Evolutionary conservation across 2,113 vertebrate genomes (phyloP).

Genomic region (Serilophus lunatus): DNA sequence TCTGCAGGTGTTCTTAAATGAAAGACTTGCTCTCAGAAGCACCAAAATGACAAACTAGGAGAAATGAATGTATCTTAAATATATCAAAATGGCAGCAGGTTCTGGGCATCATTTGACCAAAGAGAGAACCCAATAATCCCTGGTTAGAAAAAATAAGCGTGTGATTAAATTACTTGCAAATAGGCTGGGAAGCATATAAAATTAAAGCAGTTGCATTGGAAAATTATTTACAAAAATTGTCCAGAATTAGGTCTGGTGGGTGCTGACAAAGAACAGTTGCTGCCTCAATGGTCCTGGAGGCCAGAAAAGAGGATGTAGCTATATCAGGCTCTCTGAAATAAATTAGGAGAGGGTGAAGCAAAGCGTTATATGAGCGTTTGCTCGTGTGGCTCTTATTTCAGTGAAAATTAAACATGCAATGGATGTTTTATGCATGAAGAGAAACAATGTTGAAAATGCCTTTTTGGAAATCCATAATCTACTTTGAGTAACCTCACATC

Average conservation of each 20-base stretch:
- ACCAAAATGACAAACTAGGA: not conserved
- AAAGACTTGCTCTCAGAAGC: not conserved
- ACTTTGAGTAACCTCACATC: not conserved
- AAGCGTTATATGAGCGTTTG: not conserved
- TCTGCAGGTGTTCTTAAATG: not conserved
- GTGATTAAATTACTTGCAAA: not conserved
- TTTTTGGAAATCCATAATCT: not conserved
- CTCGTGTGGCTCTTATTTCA: not conserved
- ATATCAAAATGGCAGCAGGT: not conserved
- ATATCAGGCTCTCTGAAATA: not conserved
- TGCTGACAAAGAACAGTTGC: not conserved
- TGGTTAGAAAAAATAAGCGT: not conserved
- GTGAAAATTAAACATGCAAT: not conserved
- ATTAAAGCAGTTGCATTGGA: not conserved
- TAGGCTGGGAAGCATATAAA: not conserved
- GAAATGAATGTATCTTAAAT: not conserved
- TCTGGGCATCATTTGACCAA: not conserved
- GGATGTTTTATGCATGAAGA: not conserved
- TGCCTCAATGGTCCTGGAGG: not conserved
- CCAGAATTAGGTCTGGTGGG: not conserved
- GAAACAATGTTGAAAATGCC: not conserved
- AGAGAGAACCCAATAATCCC: not conserved
- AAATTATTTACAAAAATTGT: conserved; percentile 17
- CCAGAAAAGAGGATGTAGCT: not conserved
- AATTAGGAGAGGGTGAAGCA: not conserved